Evolutionary conservation across 2,113 vertebrate species (phyloP), one percentile per base, ranked within the genome.

Genomic region (Synodontis membranacea): DNA sequence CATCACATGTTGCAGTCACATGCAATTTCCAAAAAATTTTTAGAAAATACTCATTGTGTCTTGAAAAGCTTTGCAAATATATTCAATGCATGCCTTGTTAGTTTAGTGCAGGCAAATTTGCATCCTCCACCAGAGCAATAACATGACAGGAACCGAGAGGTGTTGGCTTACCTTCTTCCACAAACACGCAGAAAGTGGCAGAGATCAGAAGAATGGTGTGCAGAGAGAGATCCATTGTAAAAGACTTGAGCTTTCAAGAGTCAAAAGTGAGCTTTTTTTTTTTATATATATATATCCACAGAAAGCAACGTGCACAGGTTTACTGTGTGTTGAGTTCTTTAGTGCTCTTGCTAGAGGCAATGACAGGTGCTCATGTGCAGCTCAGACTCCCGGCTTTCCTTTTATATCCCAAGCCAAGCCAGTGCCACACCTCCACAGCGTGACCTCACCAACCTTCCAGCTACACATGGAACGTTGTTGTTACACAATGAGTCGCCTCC

Each of bases 351-450:
- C 60, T 50, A 25, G 48, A 78, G 79, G 74, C 88, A 72, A 75
- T 88, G 89, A 91, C 95, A 95, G 94, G 94, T 95, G 94, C 88
- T 93, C 93, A 70, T 92, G 91, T 91, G 85, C 58, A 34, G 82
- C 80, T 76, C 78, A 64, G 19, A 87, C 52, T 85, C 66, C 86
- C 31, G 56, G n/a, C 44, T 87, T n/a, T 83, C 54, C 88, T 86
- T 90, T 94, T 95, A 95, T 94, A 93, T 34, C 52, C 39, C 78
- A 52, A 1, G n/a, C n/a, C 2, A 12, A 34, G n/a, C 31, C 42
- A 39, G 64, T 83, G 46, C 86, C 86, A 62, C 44, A 85, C 85
- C 64, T 50, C 82, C 84, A 84, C 48, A 14, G 48, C 70, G 75
- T 89, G 85, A 88, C 90, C 91, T 92, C 21, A 50, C 88, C 28